Evolutionary conservation across 2,797 vertebrate genomes (phyloP).

Genomic region (Anniella stebbinsi): DNA sequence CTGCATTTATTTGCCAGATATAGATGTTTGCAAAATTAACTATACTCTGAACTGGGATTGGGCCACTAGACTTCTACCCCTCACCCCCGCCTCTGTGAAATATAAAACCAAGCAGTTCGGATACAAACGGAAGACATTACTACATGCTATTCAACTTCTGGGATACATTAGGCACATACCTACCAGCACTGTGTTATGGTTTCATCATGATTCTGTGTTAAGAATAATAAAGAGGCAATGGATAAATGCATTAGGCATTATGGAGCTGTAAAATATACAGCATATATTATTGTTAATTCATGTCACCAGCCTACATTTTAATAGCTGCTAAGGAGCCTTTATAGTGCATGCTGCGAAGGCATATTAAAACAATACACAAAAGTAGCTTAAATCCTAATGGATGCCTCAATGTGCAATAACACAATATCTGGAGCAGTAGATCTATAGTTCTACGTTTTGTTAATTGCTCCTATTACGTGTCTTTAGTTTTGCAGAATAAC

Average conservation of each 20-base stretch:
- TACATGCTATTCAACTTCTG: slow-evolving; percentile 37
- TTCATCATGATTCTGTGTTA: slow-evolving; percentile 56
- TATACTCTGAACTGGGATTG: neutral
- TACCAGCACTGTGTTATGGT: slow-evolving; percentile 20
- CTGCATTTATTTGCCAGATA: neutral
- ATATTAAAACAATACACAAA: slow-evolving; percentile 73
- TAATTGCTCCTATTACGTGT: slow-evolving; percentile 40
- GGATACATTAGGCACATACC: slow-evolving; percentile 21
- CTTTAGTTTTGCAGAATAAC: slow-evolving; percentile 54
- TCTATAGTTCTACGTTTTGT: slow-evolving; percentile 45
- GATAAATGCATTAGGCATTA: slow-evolving; percentile 66
- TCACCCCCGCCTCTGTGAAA: neutral
- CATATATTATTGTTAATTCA: slow-evolving; percentile 74
- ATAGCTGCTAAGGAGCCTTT: slow-evolving; percentile 67
- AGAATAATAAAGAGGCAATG: slow-evolving; percentile 58
- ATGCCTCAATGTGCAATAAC: slow-evolving; percentile 58
- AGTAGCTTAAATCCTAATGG: slow-evolving; percentile 68
- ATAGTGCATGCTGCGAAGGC: slow-evolving; percentile 67
- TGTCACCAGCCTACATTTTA: slow-evolving; percentile 59
- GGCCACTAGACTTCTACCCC: no score
- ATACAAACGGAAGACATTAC: neutral
- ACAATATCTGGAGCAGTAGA: slow-evolving; percentile 44
- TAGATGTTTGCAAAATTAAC: neutral
- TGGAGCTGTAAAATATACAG: slow-evolving; percentile 60
- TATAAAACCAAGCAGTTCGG: slow-evolving; percentile 11